Evolutionary conservation across 2,888 invertebrate genomes (phyloP), one percentile per base, ranked within the genome.

Genomic region (Phrixothrix hirtus): DNA sequence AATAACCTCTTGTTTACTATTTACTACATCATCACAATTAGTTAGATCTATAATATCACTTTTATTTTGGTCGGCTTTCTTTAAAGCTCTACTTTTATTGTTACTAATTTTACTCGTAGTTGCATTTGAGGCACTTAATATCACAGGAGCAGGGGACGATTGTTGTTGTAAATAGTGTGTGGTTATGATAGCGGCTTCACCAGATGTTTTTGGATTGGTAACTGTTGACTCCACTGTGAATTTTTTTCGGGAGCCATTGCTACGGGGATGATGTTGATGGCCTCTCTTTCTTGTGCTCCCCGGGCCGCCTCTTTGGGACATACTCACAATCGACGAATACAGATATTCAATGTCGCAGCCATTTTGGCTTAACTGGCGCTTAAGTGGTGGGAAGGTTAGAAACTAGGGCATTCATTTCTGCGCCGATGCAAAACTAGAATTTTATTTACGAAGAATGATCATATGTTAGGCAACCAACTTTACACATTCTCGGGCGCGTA

Each of bases 191-290:
- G n/a, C n/a, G n/a, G n/a, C n/a, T n/a, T n/a, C n/a, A n/a, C n/a
- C n/a, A n/a, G n/a, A n/a, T n/a, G n/a, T n/a, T n/a, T n/a, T n/a
- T n/a, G n/a, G n/a, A n/a, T n/a, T n/a, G 35, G 30, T 13, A 26
- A 16, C 36, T 15, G 55, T 49, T 75, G 75, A 55, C 83, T 79
- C 62, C 55, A 62, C 57, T 64, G 79, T 78, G 63, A 83, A 83
- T 70, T 83, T 75, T 49, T 69, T 65, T 58, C 75, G 70, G 55
- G 61, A 70, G 63, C 75, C 75, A 60, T 73, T 71, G 71, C 85
- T 82, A 58, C 86, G 83, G 72, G 86, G 87, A 78, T 87, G 87
- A 77, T 87, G 86, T 76, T 87, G 87, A 75, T 86, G 87, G 62
- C 87, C 87, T 75, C 86, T 82, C 74, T 86, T 85, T 75, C 80